Conservation (phyloP, 2,113 vertebrate genomes). For the Kryptolebias marmoratus region DNA sequence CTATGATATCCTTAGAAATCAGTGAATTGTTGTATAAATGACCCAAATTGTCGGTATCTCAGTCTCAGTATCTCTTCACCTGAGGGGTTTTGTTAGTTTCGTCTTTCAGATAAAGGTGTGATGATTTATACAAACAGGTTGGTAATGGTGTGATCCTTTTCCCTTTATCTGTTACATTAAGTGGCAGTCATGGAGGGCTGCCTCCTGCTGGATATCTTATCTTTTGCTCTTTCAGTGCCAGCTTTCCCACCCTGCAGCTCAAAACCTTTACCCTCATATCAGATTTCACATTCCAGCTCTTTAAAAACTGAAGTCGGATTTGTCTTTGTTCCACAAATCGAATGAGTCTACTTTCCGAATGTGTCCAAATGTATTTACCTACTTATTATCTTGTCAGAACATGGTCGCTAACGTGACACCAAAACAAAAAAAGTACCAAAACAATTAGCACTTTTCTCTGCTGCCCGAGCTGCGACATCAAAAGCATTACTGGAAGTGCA, state of each 20-base stretch:
- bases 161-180: neutral
- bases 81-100: too few relatives aligned
- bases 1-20: too few relatives aligned
- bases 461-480: constrained; percentile 36
- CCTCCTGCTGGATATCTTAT: constrained; percentile 33
- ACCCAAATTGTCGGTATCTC: too few relatives aligned
- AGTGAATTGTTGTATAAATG: too few relatives aligned
- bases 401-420: constrained; percentile 3
- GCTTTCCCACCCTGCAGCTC: neutral
- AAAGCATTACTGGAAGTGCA: constrained; percentile 59
- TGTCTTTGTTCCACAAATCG: neutral
- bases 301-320: neutral
- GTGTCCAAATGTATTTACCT: neutral
- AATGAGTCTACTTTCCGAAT: neutral
- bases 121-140: neutral
- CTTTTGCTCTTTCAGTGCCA: constrained; percentile 32
- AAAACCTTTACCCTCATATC: constrained; percentile 36
- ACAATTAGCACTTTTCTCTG: constrained; percentile 33
- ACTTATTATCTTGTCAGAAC: constrained; percentile 8
- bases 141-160: neutral
- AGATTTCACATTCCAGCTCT: constrained; percentile 47
- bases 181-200: constrained; percentile 6
- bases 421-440: neutral
- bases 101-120: too few relatives aligned
- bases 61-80: too few relatives aligned